These are phyloP conservation scores for Xanthia togata DNA, from an alignment of 2,888 invertebrate genomes.

Conservation along the genomic window DNA sequence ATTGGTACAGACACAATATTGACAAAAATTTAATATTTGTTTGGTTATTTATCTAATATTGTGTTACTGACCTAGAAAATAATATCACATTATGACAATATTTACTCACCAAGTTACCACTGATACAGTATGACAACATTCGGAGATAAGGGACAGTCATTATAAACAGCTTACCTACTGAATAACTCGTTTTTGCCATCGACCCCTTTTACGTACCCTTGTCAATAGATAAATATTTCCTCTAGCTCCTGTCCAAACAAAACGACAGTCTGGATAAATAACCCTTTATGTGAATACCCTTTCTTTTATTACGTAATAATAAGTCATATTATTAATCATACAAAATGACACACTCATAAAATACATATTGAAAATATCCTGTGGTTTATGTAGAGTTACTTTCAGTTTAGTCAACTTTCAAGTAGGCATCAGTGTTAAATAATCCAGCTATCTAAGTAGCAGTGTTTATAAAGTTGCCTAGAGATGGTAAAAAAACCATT, in stretches of 20 bases:
- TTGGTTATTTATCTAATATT: background rate
- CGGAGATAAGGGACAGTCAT: constrained; percentile 42
- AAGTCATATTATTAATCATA: constrained; percentile 1
- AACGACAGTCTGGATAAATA: constrained; percentile 17
- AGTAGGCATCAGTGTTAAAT: background rate
- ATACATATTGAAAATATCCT: background rate
- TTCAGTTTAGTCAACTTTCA: background rate
- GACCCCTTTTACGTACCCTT: constrained; percentile 14
- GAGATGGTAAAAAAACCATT: background rate
- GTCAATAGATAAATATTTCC: constrained; percentile 33
- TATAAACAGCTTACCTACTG: constrained; percentile 49
- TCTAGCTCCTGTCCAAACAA: background rate
- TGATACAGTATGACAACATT: constrained; percentile 46
- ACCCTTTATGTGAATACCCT: background rate
- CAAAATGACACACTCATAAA: constrained; percentile 1
- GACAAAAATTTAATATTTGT: background rate
- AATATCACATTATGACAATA: constrained; percentile 29
- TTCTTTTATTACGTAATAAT: constrained; percentile 3
- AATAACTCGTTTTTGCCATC: constrained; percentile 3
- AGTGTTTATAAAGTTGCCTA: background rate
- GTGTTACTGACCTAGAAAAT: constrained; percentile 52
- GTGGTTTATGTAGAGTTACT: background rate
- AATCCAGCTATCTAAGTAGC: background rate
- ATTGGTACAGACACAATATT: background rate
- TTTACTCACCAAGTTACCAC: constrained; percentile 29